These are phyloP conservation scores for Gasteruption jaculator DNA, from an alignment of 2,888 invertebrate species.

Conservation along the genomic window DNA sequence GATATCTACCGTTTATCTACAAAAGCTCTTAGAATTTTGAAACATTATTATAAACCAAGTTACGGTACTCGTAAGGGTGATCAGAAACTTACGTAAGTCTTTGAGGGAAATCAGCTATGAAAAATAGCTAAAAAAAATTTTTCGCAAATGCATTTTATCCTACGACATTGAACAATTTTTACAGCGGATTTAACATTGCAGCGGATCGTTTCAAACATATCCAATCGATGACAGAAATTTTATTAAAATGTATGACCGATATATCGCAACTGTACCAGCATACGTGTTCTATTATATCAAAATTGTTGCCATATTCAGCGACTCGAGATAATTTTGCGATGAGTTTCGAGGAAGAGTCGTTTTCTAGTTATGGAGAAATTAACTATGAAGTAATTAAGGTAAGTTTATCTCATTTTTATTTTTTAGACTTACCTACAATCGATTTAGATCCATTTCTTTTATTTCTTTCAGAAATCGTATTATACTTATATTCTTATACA, in stretches of 20 bases:
- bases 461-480: constrained; percentile 35
- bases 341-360: constrained; percentile 27
- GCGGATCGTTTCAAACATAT: constrained; percentile 32
- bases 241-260: constrained; percentile 33
- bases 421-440: constrained; percentile 6
- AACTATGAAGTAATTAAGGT: constrained; percentile 37
- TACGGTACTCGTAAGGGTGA: constrained; percentile 21
- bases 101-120: constrained; percentile 9
- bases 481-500: constrained; percentile 42
- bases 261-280: constrained; percentile 31
- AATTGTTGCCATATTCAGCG: constrained; percentile 27
- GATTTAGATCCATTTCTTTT: constrained; percentile 13
- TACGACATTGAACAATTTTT: constrained; percentile 11
- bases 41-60: constrained; percentile 31
- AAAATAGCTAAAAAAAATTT: constrained; percentile 5
- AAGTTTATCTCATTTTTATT: constrained; percentile 11
- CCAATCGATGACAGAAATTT: constrained; percentile 32
- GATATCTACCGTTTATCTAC: constrained; percentile 33
- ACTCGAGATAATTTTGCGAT: constrained; percentile 24
- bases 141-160: constrained; percentile 3
- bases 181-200: constrained; percentile 26
- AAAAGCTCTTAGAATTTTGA: constrained; percentile 37
- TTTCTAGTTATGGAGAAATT: constrained; percentile 33
- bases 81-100: constrained; percentile 36
- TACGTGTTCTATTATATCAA: constrained; percentile 27